Evolutionary conservation across 2,888 invertebrate species (phyloP), one percentile per base, ranked within the genome.

Genomic region (Lepidocyrtoides sp.): DNA sequence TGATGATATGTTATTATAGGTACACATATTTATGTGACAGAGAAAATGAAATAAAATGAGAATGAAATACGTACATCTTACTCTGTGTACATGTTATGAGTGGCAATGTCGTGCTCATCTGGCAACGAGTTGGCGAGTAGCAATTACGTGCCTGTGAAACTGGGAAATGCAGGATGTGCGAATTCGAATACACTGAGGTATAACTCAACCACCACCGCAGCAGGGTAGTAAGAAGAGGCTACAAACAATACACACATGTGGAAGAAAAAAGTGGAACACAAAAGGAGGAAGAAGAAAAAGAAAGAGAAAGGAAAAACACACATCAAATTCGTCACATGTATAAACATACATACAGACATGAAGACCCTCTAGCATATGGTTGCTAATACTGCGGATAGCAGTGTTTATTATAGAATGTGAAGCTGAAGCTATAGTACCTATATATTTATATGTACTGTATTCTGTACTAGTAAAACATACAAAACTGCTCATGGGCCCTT

Each of bases 41-140:
- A 20, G 48, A 77, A 77, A 77, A 77, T 48, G 77, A 77, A 77
- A 48, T 77, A 51, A 77, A 77, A 77, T 75, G 48, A 77, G 48
- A 51, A 77, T 51, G 26, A 77, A 77, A 77, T 77, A 29, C 44
- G 77, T 51, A 77, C 29, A 63, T 41, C 8, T 60, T 32, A 44
- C 7, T 72, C 36, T 41, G 41, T 44, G 41, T 69, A 41, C 77
- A 77, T 48, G 48, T 77, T 77, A 51, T 77, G 48, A 77, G 77
- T 48, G 51, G n/a, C 26, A 77, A 77, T 77, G 48, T 51, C 51
- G 77, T 77, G 77, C 44, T 77, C 77, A 77, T 77, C 77, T 77
- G 77, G 77, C 26, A 26, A 48, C 23, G 26, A 12, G 48, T 77
- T 51, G 51, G 20, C 12, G 23, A 77, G 77, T 48, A 77, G 77